Base-by-base conservation (phyloP, 2,888 invertebrate genomes). In the Cordilura impudica region DNA sequence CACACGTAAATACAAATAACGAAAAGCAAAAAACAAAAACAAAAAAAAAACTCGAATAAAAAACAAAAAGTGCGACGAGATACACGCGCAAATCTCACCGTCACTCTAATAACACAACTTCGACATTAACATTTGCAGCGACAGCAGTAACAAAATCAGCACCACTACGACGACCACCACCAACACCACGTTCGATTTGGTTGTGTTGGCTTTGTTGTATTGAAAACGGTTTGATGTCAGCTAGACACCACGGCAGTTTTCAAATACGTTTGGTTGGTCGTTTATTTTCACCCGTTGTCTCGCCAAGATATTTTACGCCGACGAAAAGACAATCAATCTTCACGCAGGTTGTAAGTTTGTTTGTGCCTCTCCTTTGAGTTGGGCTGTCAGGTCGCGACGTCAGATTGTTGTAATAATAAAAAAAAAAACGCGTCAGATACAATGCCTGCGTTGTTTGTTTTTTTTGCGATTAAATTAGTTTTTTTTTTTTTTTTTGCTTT, bases 81-180 rank as follows among this genome's bases (percentile, higher is more conserved):
- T 78, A 78, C 78, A 78, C 77, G 77, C 66, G 72, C 72, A 78
- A 78, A 78, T 61, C 77, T 56, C 69, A 63, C 67, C 67, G 66
- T 67, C 66, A 60, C 45, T 67, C 66, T 61, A 61, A 53, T 47
- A 43, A 53, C 26, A 16, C 56, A 35, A 49, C 43, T 60, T 21
- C 51, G 16, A 45, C 60, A 56, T 49, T 47, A 74, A 60, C 61
- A 47, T 51, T 51, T 51, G 65, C 56, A 75, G 70, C 70, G 45
- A 29, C 23, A 54, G 23, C 47, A 61, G 54, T 35, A 71, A 35
- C 35, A 35, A 21, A 16, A 23, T 45, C 23, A 65, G 56, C 26
- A 4, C 4, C 6, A 26, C 6, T 16, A 54, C 21, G 18, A 49
- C 8, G 10, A 61, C 21, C n/a, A 35, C 47, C 39, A 14, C 18